Evolutionary conservation across 2,113 vertebrate genomes (phyloP).

Genomic region (Pedionomus torquatus): DNA sequence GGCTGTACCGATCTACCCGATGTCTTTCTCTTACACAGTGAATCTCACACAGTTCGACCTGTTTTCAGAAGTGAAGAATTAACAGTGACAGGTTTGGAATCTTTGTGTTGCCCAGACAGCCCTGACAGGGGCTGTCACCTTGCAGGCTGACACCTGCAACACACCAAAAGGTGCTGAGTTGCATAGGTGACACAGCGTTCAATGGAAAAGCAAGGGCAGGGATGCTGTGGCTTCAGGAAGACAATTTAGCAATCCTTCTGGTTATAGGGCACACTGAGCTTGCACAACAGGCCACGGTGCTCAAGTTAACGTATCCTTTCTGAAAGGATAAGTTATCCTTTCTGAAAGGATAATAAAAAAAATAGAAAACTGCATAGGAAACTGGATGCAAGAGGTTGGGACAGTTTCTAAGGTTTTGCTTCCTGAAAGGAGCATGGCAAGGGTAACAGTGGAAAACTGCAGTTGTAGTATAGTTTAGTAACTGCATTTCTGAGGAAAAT

Average conservation of each 20-base stretch:
- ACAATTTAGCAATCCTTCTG: neutral
- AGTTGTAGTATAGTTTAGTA: neutral
- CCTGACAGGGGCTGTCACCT: too few relatives aligned
- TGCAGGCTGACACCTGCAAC: too few relatives aligned
- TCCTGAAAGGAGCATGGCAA: neutral
- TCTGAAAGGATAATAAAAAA: too few relatives aligned
- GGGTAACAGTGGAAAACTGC: too few relatives aligned
- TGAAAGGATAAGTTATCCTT: neutral
- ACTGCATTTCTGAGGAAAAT: neutral
- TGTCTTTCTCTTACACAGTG: fast-evolving
- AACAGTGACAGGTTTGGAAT: neutral
- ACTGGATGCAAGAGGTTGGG: neutral
- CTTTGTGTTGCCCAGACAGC: neutral
- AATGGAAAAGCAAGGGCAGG: neutral
- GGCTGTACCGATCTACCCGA: neutral
- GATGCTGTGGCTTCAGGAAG: neutral
- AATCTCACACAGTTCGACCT: too few relatives aligned
- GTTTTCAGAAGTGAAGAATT: neutral
- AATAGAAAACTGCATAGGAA: too few relatives aligned
- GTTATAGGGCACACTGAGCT: neutral
- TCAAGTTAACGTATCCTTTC: neutral
- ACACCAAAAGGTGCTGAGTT: neutral
- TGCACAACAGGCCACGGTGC: neutral
- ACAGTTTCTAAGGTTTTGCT: neutral
- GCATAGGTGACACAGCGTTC: too few relatives aligned